phyloP scores from a whole-genome alignment of 2,888 invertebrate species.

The Eupeodes latifasciatus region DNA sequence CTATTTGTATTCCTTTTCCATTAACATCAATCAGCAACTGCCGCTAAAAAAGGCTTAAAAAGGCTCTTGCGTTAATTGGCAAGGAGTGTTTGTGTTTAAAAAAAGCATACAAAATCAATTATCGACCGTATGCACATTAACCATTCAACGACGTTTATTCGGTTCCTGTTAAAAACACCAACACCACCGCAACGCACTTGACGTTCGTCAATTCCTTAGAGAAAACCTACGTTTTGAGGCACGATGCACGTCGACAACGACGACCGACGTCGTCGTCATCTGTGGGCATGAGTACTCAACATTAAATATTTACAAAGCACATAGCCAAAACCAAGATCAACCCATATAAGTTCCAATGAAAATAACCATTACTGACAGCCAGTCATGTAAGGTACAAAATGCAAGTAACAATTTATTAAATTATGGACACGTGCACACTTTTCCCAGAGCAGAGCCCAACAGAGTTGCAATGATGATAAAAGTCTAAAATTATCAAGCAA shows the following conservation, averaged over 20 bases:
- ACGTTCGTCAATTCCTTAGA: constrained; percentile 67
- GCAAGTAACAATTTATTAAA: constrained; percentile 71
- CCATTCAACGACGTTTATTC: constrained; percentile 33
- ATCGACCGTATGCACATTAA: constrained; percentile 30
- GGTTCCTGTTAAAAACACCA: constrained; percentile 41
- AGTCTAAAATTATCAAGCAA: constrained; percentile 61
- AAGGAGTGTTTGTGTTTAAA: constrained; percentile 19
- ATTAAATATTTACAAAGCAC: constrained; percentile 71
- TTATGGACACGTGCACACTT: constrained; percentile 68
- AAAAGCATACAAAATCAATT: constrained; percentile 40
- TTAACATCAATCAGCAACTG: background rate
- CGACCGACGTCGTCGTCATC: no score
- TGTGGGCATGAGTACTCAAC: constrained; percentile 1
- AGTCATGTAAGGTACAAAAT: constrained; percentile 51
- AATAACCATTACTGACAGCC: constrained; percentile 65
- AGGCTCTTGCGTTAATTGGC: constrained; percentile 30
- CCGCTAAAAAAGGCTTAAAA: background rate
- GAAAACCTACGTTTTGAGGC: constrained; percentile 58
- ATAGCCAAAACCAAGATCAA: constrained; percentile 34
- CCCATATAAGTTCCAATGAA: constrained; percentile 51
- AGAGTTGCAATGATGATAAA: constrained; percentile 61
- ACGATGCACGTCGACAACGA: background rate
- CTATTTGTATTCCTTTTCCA: background rate
- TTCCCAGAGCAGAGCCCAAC: constrained; percentile 47
- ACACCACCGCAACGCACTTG: constrained; percentile 48